A percentile compares a stretch with the other conserved stretches of the same genome.
phyloP scores from a whole-genome alignment of 2,888 invertebrate species.

The Pheosia gnoma region DNA sequence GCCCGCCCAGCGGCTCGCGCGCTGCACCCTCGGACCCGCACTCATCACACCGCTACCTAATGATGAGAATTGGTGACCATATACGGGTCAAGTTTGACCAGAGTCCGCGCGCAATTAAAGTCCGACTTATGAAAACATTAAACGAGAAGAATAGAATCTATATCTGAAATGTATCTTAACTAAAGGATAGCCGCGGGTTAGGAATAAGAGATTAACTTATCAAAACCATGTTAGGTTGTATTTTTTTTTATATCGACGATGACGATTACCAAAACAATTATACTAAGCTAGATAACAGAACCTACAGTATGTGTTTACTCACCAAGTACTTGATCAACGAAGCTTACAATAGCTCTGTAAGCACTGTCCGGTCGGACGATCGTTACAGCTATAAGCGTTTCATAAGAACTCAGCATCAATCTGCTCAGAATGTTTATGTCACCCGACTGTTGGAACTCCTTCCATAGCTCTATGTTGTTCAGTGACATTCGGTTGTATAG shows the following conservation, averaged over 20 bases:
- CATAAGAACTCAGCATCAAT: conserved; percentile 88
- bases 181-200: too few relatives aligned
- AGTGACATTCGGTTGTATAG: conserved; percentile 86
- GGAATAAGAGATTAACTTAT: too few relatives aligned
- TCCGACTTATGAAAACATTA: too few relatives aligned
- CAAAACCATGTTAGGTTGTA: too few relatives aligned
- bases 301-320: conserved; percentile 6
- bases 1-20: conserved; percentile 30
- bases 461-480: conserved; percentile 87
- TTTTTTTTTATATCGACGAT: too few relatives aligned
- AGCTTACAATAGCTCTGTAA: conserved; percentile 89
- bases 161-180: too few relatives aligned
- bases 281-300: too few relatives aligned
- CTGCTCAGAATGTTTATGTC: conserved; percentile 86
- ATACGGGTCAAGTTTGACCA: too few relatives aligned
- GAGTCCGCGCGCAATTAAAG: too few relatives aligned
- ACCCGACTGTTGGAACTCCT: conserved; percentile 85
- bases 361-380: conserved; percentile 93
- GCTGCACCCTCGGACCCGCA: conserved; percentile 45
- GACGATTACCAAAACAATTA: too few relatives aligned
- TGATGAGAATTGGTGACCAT: neutral
- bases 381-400: conserved; percentile 91
- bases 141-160: too few relatives aligned
- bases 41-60: neutral
- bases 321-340: conserved; percentile 88